These are phyloP conservation scores for Eolophus roseicapilla DNA, from an alignment of 2,113 vertebrate genomes.

Conservation along the genomic window DNA sequence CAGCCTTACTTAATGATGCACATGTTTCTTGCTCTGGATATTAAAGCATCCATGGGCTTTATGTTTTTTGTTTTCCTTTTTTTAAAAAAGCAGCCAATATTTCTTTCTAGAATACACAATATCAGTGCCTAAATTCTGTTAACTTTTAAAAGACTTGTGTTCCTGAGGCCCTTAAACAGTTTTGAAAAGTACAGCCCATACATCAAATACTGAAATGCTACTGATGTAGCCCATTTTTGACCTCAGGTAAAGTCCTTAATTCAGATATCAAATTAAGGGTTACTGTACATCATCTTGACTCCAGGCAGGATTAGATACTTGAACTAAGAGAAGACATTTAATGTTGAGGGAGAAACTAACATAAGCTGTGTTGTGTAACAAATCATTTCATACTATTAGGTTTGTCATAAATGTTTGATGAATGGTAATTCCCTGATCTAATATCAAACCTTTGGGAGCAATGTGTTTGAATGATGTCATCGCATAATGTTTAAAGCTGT, in stretches of 20 bases:
- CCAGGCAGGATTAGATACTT: background rate
- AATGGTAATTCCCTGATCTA: constrained; percentile 50
- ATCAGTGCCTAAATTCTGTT: background rate
- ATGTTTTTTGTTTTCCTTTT: background rate
- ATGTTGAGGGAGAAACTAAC: background rate
- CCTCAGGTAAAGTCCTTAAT: background rate
- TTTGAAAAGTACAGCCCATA: background rate
- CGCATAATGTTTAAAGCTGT: constrained; percentile 8
- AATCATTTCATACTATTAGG: constrained; percentile 32
- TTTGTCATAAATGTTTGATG: constrained; percentile 51
- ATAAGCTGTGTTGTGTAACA: background rate
- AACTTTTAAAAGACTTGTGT: background rate
- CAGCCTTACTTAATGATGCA: background rate
- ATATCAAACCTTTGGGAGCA: constrained; percentile 52
- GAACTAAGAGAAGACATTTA: background rate
- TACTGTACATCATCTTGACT: background rate
- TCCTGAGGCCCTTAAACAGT: background rate
- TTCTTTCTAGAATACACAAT: background rate
- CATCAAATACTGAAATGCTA: background rate
- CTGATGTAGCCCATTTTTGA: background rate
- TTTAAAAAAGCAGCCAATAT: background rate
- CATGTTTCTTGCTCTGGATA: background rate
- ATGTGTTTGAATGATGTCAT: constrained; percentile 66
- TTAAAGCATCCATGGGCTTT: background rate
- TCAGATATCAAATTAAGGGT: background rate